Base-by-base conservation (phyloP, 2,797 vertebrate genomes). In the Pipistrellus pipistrellus region DNA sequence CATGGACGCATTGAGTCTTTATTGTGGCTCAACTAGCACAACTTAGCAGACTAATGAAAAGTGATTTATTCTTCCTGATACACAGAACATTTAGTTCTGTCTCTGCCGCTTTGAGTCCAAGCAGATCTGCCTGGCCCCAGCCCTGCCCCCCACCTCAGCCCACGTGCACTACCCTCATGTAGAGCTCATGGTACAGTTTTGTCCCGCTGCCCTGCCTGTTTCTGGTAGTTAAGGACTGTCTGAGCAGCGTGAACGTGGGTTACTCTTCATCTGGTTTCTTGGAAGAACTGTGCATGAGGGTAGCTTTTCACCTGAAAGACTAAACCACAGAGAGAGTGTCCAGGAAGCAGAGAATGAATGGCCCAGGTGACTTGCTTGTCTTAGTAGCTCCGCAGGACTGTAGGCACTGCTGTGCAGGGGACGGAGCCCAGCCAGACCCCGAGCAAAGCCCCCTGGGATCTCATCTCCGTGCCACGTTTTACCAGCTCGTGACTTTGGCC, bases 301-400 rank as follows among this genome's bases (percentile, higher is more conserved):
- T 55, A n/a, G 41, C 59, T 84, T 93, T 94, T 59, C 86, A 93
- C 32, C 69, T 84, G 77, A 88, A 94, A 96, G 82, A 82, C 48
- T 82, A 93, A 95, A 72, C 66, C 83, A 59, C 78, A 69, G 55
- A 88, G 75, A 73, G 64, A 76, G 69, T 78, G 69, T 78, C 57
- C 57, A 35, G 81, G 86, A 87, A 93, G 82, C 62, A 3, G 25
- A 71, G 84, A 76, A 18, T 68, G 77, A 95, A 83, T 76, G 84
- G 72, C 23, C 44, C 46, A 71, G 76, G 86, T n/a, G n/a, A 55
- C 76, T 94, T 46, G 69, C 51, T 57, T 51, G 72, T 73, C 57
- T 72, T 78, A 25, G 25, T 78, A 23, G 30, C 35, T 77, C 57
- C 38, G 1, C 3, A 11, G 55, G 59, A 81, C 57, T 18, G 3